Conservation (phyloP, 2,113 vertebrate species). For the Pachycephala philippinensis region DNA sequence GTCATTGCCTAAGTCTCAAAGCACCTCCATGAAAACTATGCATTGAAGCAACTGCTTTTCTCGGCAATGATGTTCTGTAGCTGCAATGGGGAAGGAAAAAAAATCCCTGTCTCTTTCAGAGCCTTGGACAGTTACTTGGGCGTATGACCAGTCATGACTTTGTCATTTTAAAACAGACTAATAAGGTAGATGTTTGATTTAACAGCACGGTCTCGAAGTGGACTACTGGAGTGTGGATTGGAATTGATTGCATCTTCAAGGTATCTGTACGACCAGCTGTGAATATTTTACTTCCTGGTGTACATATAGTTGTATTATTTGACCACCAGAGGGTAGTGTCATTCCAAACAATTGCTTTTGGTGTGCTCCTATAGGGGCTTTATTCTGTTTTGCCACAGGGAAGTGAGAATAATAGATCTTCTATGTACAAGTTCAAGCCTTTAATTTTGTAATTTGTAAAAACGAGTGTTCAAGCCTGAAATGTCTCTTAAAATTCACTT, state of each 20-base stretch:
- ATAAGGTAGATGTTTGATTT: not conserved
- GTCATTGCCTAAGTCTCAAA: not conserved
- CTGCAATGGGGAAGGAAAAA: not conserved
- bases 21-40: not conserved
- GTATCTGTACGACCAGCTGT: fast-evolving
- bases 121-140: not conserved
- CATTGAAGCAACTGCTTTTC: not conserved
- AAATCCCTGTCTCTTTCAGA: fast-evolving
- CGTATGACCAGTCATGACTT: fast-evolving
- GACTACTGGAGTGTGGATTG: not conserved
- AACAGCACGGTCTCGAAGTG: not conserved
- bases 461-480: not conserved
- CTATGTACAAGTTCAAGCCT: not conserved
- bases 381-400: not conserved
- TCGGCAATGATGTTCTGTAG: not conserved
- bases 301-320: not conserved
- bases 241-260: not conserved
- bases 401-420: not conserved
- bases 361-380: fast-evolving
- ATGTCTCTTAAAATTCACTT: not conserved
- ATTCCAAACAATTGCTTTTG: not conserved
- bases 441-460: not conserved
- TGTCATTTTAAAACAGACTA: not conserved
- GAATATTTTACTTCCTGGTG: not conserved
- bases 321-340: conserved; percentile 39